Conservation (phyloP, 2,113 vertebrate species). For the Podarcis raffonei region DNA sequence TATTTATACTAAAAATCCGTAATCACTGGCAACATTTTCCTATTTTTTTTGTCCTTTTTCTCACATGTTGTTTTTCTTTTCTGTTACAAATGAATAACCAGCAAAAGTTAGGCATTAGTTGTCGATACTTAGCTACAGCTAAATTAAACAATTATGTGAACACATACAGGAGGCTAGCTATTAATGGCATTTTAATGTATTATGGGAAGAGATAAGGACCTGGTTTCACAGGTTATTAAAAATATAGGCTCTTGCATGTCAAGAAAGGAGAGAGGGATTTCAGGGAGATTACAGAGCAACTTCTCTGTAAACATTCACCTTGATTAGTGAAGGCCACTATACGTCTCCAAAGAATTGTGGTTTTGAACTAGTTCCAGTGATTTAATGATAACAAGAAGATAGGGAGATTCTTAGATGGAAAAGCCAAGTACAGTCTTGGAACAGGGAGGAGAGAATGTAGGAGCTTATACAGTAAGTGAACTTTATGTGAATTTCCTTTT, state of each 20-base stretch:
- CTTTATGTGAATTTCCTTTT: conserved; percentile 5
- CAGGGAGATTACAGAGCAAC: conserved; percentile 11
- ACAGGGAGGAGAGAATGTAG: not conserved
- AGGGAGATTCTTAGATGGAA: not conserved
- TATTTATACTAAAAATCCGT: conserved; percentile 23
- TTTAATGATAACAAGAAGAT: conserved; percentile 14
- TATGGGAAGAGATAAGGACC: conserved; percentile 43
- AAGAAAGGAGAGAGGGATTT: conserved; percentile 35
- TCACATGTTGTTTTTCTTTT: not conserved
- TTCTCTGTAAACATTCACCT: conserved; percentile 42
- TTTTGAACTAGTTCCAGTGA: conserved; percentile 26
- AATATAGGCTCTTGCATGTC: conserved; percentile 32
- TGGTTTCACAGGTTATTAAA: conserved; percentile 53
- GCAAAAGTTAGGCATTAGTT: conserved; percentile 3
- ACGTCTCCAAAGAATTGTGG: conserved; percentile 31
- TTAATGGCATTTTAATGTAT: conserved; percentile 40
- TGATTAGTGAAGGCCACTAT: conserved; percentile 32
- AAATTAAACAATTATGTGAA: not conserved
- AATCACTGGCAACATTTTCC: not conserved
- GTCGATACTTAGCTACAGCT: not conserved
- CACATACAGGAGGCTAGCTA: conserved; percentile 27
- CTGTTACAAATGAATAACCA: not conserved
- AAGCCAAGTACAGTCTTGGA: conserved; percentile 8
- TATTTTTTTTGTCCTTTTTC: not conserved
- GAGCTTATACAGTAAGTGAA: not conserved